These are phyloP conservation scores for Agrilus planipennis DNA, from an alignment of 1,140 invertebrate genomes.

Conservation along the genomic window DNA sequence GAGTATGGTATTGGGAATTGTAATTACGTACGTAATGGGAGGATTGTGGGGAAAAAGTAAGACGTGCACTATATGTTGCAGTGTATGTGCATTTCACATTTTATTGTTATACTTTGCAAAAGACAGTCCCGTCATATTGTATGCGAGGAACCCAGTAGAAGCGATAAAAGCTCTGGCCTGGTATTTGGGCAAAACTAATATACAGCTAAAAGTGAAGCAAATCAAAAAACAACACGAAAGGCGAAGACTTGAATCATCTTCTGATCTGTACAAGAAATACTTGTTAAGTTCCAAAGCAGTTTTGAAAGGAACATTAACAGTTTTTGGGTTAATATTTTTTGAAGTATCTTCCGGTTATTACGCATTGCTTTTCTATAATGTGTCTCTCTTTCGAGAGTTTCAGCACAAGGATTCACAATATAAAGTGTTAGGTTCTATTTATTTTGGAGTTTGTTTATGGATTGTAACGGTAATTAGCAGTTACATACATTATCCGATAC, in stretches of 20 bases:
- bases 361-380: slow-evolving; percentile 17
- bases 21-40: too few relatives aligned
- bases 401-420: not conserved
- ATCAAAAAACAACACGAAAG: slow-evolving; percentile 16
- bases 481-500: slow-evolving; percentile 8
- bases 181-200: slow-evolving; percentile 14
- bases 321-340: slow-evolving; percentile 11
- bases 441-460: slow-evolving; percentile 8
- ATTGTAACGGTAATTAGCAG: slow-evolving; percentile 3
- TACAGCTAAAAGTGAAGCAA: slow-evolving; percentile 13
- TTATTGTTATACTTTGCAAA: too few relatives aligned
- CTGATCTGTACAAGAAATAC: slow-evolving; percentile 13
- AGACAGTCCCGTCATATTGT: slow-evolving; percentile 23
- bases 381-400: slow-evolving; percentile 3
- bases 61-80: too few relatives aligned
- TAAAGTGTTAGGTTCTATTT: slow-evolving; percentile 5
- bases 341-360: slow-evolving; percentile 17
- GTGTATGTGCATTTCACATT: too few relatives aligned
- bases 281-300: slow-evolving; percentile 18
- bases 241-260: slow-evolving; percentile 8
- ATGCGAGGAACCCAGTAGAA: slow-evolving; percentile 7
- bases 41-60: too few relatives aligned
- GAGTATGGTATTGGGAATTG: too few relatives aligned
- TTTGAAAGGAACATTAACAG: slow-evolving; percentile 12
- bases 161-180: slow-evolving; percentile 15